Conservation (phyloP, 2,113 vertebrate species). For the Pipra filicauda region DNA sequence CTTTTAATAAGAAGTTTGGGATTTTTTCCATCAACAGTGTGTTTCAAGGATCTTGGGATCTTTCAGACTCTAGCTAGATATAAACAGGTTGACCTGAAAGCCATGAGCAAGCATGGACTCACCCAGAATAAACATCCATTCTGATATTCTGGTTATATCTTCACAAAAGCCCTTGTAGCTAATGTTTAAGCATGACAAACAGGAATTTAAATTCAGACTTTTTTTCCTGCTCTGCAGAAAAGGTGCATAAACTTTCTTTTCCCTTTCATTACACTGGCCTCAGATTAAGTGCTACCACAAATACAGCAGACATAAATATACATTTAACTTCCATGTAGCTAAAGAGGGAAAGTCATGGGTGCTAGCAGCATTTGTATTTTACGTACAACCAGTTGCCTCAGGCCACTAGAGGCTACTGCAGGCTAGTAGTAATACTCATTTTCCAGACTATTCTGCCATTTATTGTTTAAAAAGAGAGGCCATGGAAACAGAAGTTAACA, state of each 20-base stretch:
- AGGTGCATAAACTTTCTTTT: not conserved
- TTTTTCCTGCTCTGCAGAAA: not conserved
- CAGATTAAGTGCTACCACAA: not conserved
- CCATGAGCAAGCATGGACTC: not conserved
- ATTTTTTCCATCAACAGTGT: not conserved
- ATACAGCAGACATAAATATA: not conserved
- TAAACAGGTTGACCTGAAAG: not conserved
- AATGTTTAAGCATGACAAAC: not conserved
- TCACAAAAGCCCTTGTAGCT: not conserved
- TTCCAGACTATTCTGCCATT: slow-evolving; percentile 29
- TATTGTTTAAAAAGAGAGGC: not conserved
- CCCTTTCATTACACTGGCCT: not conserved
- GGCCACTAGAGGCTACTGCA: slow-evolving; percentile 68
- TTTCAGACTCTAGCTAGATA: not conserved
- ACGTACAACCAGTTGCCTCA: slow-evolving; percentile 21
- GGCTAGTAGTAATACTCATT: slow-evolving; percentile 33
- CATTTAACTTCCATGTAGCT: not conserved
- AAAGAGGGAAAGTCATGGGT: not conserved
- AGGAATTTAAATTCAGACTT: not conserved
- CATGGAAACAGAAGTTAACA: not conserved
- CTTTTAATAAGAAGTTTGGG: not conserved
- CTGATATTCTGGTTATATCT: not conserved
- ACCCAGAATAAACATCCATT: not conserved
- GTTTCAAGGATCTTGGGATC: not conserved
- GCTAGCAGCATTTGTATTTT: not conserved